These are phyloP conservation scores for Drosophila triauraria DNA, from an alignment of 1,140 invertebrate species.

Conservation along the genomic window DNA sequence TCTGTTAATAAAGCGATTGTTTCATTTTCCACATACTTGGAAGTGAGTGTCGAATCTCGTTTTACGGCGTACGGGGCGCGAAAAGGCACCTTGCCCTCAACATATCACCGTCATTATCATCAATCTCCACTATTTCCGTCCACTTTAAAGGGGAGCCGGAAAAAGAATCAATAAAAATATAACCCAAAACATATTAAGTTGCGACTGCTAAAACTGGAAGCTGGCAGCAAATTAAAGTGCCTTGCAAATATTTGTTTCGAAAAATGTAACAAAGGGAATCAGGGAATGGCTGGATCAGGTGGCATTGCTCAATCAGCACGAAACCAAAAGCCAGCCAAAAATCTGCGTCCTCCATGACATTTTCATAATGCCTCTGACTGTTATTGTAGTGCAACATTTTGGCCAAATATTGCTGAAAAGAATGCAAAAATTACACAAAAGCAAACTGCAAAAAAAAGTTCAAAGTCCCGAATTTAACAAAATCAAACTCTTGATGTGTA, in stretches of 20 bases:
- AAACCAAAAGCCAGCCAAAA: slow-evolving; percentile 20
- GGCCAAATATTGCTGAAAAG: slow-evolving; percentile 26
- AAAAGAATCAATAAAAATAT: slow-evolving; percentile 17
- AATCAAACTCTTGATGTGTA: background rate
- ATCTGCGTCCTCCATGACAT: background rate
- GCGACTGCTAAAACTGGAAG: background rate
- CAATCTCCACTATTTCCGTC: slow-evolving; percentile 14
- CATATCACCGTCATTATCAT: slow-evolving; percentile 28
- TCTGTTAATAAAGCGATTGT: too few species aligned
- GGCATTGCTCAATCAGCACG: slow-evolving; percentile 55
- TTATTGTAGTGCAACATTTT: slow-evolving; percentile 57
- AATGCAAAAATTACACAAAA: background rate
- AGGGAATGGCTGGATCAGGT: slow-evolving; percentile 13
- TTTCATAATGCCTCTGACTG: background rate
- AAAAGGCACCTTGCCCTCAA: slow-evolving; percentile 54
- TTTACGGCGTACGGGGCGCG: slow-evolving; percentile 73
- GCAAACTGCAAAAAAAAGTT: background rate
- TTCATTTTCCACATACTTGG: slow-evolving; percentile 71
- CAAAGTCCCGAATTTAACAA: background rate
- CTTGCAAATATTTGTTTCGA: slow-evolving; percentile 65
- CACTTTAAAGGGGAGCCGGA: slow-evolving; percentile 18
- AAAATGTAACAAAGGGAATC: slow-evolving; percentile 18
- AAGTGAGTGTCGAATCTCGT: slow-evolving; percentile 61
- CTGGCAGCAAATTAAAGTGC: slow-evolving; percentile 64
- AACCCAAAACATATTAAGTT: slow-evolving; percentile 45